These are phyloP conservation scores for Erpetoichthys calabaricus DNA, from an alignment of 2,797 vertebrate species.

Conservation along the genomic window DNA sequence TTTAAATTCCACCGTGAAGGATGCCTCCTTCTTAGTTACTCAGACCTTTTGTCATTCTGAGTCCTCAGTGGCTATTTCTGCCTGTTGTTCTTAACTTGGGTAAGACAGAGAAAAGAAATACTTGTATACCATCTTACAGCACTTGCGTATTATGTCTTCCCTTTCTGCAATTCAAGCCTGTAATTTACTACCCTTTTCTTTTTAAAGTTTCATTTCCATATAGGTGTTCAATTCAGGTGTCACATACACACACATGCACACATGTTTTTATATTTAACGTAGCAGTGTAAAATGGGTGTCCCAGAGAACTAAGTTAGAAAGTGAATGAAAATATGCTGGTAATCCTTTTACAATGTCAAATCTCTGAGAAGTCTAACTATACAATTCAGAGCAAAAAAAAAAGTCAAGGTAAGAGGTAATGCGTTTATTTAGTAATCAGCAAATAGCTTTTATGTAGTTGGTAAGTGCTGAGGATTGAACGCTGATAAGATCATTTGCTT, in stretches of 20 bases:
- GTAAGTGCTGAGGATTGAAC: constrained; percentile 51
- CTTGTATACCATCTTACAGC: no score
- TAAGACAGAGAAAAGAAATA: no score
- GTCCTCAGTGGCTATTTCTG: background rate
- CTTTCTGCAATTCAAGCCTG: no score
- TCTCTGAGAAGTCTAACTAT: constrained; percentile 24
- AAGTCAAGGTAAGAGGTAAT: constrained; percentile 59
- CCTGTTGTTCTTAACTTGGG: background rate
- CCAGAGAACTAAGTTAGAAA: constrained; percentile 14
- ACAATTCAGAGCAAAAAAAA: constrained; percentile 23
- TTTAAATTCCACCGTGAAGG: background rate
- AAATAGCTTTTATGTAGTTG: constrained; percentile 60
- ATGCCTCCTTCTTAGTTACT: background rate
- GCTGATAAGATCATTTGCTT: constrained; percentile 72
- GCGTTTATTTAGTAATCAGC: constrained; percentile 72
- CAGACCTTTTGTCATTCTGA: background rate
- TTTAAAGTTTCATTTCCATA: no score
- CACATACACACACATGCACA: no score
- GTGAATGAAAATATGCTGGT: constrained; percentile 23
- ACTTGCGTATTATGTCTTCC: no score
- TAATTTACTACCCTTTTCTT: no score
- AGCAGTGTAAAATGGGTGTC: no score
- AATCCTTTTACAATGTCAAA: constrained; percentile 33
- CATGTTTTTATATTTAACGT: no score
- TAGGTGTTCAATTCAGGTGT: no score